Evolutionary conservation across 1,140 invertebrate genomes (phyloP).

Genomic region (Scaptomyza pallida): DNA sequence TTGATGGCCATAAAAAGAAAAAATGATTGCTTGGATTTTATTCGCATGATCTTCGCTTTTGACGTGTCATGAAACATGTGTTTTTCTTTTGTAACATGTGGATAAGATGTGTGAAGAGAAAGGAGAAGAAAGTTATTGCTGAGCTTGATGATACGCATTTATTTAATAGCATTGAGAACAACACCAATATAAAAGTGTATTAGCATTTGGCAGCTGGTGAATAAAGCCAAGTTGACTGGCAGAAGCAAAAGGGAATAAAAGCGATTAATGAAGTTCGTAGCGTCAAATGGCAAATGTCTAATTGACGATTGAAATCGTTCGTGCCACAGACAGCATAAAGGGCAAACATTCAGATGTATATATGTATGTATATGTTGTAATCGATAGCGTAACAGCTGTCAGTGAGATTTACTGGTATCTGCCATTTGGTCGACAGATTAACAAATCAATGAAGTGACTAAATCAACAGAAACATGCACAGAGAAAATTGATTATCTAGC

Average conservation of each 20-base stretch:
- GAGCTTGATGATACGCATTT: constrained; percentile 40
- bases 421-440: constrained; percentile 38
- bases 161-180: constrained; percentile 25
- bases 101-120: background rate
- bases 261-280: constrained; percentile 68
- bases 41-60: constrained; percentile 55
- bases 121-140: background rate
- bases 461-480: background rate
- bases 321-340: background rate
- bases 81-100: constrained; percentile 18
- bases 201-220: constrained; percentile 47
- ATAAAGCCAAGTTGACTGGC: constrained; percentile 52
- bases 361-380: constrained; percentile 23
- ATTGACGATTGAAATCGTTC: constrained; percentile 55
- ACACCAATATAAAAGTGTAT: constrained; percentile 26
- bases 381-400: constrained; percentile 54
- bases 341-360: background rate
- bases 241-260: constrained; percentile 47
- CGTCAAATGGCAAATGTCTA: constrained; percentile 63
- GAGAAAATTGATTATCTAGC: background rate
- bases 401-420: constrained; percentile 25
- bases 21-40: constrained; percentile 73
- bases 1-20: constrained; percentile 72
- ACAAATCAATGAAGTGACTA: constrained; percentile 13
- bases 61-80: constrained; percentile 73